A percentile compares a stretch with the other conserved stretches of the same genome.
phyloP scores from a whole-genome alignment of 2,797 vertebrate genomes.

The Alauda arvensis region DNA sequence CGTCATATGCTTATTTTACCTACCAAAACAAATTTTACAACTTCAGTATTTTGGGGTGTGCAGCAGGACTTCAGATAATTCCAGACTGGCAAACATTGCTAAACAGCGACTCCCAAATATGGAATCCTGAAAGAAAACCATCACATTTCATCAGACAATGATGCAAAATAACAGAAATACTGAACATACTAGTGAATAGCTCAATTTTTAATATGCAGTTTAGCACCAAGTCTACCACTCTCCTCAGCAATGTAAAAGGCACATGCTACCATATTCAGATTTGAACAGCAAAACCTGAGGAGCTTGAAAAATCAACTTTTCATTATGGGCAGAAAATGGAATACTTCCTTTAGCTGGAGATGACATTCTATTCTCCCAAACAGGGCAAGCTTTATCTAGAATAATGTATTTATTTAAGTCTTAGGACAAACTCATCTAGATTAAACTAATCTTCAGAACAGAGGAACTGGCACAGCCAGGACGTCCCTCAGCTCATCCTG shows the following conservation, averaged over 20 bases:
- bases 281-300: background rate
- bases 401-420: background rate
- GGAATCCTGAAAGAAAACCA: slow-evolving; percentile 52
- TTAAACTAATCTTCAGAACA: background rate
- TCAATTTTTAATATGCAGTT: background rate
- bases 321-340: rapidly evolving
- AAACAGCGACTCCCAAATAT: slow-evolving; percentile 27
- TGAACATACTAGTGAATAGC: background rate
- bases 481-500: background rate
- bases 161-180: background rate
- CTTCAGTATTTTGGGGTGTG: slow-evolving; percentile 39
- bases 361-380: background rate
- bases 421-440: background rate
- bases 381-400: background rate
- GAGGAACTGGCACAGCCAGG: background rate
- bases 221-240: background rate
- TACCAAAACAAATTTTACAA: slow-evolving; percentile 40
- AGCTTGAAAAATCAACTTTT: background rate
- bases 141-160: background rate
- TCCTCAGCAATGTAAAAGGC: background rate
- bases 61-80: slow-evolving; percentile 53
- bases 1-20: slow-evolving; percentile 8
- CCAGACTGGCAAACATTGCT: slow-evolving; percentile 58
- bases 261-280: background rate
- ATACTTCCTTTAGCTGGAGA: background rate